Percentiles rank a stretch among this genome's conserved stretches.
Conservation (phyloP, 2,797 vertebrate genomes). For the Synaphobranchus kaupii region DNA sequence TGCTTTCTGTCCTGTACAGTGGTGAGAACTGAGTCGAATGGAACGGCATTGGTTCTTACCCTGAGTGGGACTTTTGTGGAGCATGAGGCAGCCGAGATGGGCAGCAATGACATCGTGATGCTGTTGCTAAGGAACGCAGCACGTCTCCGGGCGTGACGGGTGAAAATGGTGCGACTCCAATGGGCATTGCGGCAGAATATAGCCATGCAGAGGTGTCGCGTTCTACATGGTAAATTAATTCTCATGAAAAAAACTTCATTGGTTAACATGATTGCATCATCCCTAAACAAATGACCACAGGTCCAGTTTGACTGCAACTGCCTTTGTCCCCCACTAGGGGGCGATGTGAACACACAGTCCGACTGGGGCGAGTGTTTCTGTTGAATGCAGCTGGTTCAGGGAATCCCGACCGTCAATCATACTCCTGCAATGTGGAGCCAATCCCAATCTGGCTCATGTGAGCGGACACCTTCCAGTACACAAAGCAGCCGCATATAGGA, state of each 20-base stretch:
- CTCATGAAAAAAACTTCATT: background rate
- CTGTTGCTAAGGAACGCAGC: constrained; percentile 80
- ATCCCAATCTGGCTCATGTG: constrained; percentile 77
- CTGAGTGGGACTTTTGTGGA: constrained; percentile 79
- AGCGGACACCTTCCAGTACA: constrained; percentile 83
- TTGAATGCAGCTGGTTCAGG: constrained; percentile 82
- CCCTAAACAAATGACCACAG: background rate
- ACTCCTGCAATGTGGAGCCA: constrained; percentile 81
- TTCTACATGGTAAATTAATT: constrained; percentile 72
- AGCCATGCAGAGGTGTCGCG: constrained; percentile 77
- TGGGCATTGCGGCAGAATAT: constrained; percentile 79
- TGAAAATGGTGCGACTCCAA: constrained; percentile 78
- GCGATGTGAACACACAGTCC: constrained; percentile 77
- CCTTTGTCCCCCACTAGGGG: constrained; percentile 67
- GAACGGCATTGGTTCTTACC: constrained; percentile 76
- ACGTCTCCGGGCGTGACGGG: constrained; percentile 67
- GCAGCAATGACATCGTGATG: constrained; percentile 70
- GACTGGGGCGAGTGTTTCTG: constrained; percentile 77
- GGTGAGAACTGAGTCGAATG: constrained; percentile 72
- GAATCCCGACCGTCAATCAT: constrained; percentile 80
- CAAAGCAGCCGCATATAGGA: constrained; percentile 79
- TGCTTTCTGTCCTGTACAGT: constrained; percentile 58
- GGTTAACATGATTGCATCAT: background rate
- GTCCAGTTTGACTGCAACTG: background rate
- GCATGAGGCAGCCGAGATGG: constrained; percentile 87